Percentiles rank a stretch among this genome's conserved stretches.
These are phyloP conservation scores for Jacana jacana DNA, from an alignment of 2,113 vertebrate genomes.

Conservation along the genomic window DNA sequence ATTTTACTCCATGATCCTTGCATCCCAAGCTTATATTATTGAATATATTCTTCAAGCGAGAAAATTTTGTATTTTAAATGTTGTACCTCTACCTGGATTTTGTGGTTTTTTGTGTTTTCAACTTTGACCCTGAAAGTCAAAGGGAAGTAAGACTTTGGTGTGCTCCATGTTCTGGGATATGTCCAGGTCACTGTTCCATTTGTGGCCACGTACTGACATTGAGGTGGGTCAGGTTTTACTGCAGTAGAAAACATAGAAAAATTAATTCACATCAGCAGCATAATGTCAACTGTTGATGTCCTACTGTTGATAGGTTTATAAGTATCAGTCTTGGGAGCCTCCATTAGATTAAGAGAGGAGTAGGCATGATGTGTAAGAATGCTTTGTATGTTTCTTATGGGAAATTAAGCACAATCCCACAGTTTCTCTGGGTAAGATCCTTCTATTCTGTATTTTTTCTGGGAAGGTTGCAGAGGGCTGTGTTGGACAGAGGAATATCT, in stretches of 20 bases:
- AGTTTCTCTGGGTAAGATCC: not conserved
- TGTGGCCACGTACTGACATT: conserved; percentile 19
- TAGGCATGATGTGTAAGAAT: not conserved
- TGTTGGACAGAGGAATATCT: not conserved
- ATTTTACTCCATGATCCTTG: not conserved
- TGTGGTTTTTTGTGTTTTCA: not conserved
- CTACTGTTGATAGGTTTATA: not conserved
- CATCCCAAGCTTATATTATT: not conserved
- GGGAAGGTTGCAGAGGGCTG: not conserved
- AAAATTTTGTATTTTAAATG: not conserved
- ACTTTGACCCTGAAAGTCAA: conserved; percentile 68
- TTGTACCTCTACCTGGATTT: not conserved
- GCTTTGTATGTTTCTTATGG: not conserved
- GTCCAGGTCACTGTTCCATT: conserved; percentile 73
- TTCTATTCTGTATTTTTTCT: not conserved
- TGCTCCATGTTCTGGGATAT: conserved; percentile 74
- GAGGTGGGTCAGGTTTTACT: conserved; percentile 75
- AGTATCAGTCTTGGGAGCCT: not conserved
- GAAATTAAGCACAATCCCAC: not conserved
- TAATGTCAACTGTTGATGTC: not conserved
- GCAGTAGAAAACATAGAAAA: conserved; percentile 4
- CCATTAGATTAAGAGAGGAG: not conserved
- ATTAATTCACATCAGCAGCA: not conserved
- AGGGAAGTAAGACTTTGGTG: conserved; percentile 75
- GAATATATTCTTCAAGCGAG: not conserved